These are phyloP conservation scores for Mormyrops boulengeri DNA, from an alignment of 2,797 vertebrate genomes.

Conservation along the genomic window DNA sequence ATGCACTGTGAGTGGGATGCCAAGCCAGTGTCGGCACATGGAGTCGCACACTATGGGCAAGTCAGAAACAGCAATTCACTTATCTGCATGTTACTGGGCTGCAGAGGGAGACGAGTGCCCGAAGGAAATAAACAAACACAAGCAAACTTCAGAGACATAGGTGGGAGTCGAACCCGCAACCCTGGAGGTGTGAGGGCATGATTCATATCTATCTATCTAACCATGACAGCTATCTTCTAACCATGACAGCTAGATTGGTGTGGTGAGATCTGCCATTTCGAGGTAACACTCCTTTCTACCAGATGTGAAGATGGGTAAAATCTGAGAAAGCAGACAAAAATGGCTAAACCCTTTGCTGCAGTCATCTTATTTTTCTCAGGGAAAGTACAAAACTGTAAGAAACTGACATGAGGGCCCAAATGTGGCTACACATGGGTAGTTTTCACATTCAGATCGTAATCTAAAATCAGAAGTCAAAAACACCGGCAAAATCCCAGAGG, in stretches of 20 bases:
- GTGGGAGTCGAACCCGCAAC: background rate
- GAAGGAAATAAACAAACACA: background rate
- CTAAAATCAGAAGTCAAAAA: background rate
- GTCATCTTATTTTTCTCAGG: background rate
- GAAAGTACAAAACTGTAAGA: background rate
- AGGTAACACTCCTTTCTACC: background rate
- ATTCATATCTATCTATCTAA: background rate
- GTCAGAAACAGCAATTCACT: background rate
- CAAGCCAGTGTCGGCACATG: background rate
- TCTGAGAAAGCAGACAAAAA: background rate
- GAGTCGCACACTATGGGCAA: background rate
- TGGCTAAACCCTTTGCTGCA: background rate
- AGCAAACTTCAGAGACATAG: background rate
- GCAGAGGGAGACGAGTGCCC: background rate
- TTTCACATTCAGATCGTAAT: background rate
- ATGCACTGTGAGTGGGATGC: background rate
- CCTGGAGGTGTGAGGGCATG: background rate
- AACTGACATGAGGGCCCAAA: background rate
- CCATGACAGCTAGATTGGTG: background rate
- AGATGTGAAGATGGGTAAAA: background rate
- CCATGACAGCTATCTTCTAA: background rate
- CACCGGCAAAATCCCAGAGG: background rate
- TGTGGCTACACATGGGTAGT: background rate
- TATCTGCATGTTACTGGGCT: background rate
- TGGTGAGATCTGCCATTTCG: background rate